phyloP scores from a whole-genome alignment of 2,888 invertebrate species.

The Coelinius sp. region DNA sequence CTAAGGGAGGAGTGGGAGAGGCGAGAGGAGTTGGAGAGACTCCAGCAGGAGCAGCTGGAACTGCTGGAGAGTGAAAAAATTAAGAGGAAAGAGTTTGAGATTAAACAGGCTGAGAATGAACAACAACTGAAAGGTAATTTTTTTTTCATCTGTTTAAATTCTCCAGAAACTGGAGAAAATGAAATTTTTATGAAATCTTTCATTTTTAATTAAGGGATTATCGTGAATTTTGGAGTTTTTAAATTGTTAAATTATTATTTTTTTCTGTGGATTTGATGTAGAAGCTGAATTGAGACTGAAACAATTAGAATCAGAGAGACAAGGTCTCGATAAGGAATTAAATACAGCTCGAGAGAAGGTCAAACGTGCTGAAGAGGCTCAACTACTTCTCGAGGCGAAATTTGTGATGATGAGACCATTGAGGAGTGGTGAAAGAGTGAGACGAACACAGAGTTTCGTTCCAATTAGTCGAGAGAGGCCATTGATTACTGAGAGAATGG shows the following conservation, averaged over 20 bases:
- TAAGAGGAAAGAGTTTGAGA: conserved; percentile 83
- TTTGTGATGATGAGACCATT: conserved; percentile 73
- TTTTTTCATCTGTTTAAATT: background rate
- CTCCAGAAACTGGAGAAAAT: too few species aligned
- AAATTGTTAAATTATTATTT: too few species aligned
- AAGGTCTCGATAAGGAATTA: conserved; percentile 79
- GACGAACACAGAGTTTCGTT: conserved; percentile 80
- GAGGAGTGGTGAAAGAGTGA: conserved; percentile 75
- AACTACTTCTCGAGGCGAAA: conserved; percentile 75
- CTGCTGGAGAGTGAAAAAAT: conserved; percentile 82
- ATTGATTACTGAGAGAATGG: background rate
- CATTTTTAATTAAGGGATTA: too few species aligned
- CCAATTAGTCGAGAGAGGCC: conserved; percentile 74
- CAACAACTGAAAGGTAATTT: conserved; percentile 76
- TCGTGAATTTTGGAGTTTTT: too few species aligned
- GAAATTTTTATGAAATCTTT: too few species aligned
- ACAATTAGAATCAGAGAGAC: conserved; percentile 81
- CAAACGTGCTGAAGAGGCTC: conserved; percentile 77
- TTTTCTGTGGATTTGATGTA: too few species aligned
- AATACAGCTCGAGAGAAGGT: conserved; percentile 80
- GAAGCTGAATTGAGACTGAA: conserved; percentile 81
- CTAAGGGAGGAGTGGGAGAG: conserved; percentile 89
- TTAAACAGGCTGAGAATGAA: conserved; percentile 81
- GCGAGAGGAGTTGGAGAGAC: conserved; percentile 82
- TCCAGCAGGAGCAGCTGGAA: conserved; percentile 84